Base-by-base conservation (phyloP, 2,888 invertebrate species). In the Perithous albicinctus region DNA sequence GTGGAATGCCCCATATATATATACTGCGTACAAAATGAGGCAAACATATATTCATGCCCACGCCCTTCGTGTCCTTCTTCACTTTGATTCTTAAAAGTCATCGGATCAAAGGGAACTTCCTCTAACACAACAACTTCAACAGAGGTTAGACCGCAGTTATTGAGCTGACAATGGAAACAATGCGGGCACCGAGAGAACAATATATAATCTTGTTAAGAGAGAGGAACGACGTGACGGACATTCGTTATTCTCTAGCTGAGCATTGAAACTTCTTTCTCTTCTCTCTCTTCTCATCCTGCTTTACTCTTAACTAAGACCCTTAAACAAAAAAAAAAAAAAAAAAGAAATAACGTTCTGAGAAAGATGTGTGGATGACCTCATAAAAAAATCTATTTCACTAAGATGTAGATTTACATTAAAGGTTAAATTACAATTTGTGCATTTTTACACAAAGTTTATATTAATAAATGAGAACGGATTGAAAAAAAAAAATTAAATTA, bases 101-200 rank as follows among this genome's bases (percentile, higher is more conserved):
- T 84, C 78, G 75, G 83, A 70, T 84, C 77, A 80, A 80, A 77
- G 84, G 66, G 80, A 59, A n/a, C n/a, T n/a, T n/a, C 10, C 69
- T n/a, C 32, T 20, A 18, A 26, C 41, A 46, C 43, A 51, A 66
- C 67, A 15, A 46, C 73, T 46, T 48, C 26, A 80, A 80, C 70
- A 43, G 78, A 77, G n/a, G 82, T 82, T 79, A 78, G 66, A 23
- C 26, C 69, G 10, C 32, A 78, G 46, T 69, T 41, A 43, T n/a
- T n/a, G n/a, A n/a, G 20, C 61, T 76, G 79, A 83, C 85, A 85
- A 84, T 76, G 76, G 43, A 83, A 84, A 86, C 85, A 88, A 88
- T 88, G 80, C 84, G 59, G 81, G 82, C 69, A 75, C 72, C 73
- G 59, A 23, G 64, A 79, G 83, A 86, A 87, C 84, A 85, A 86